Base-by-base conservation (phyloP, 2,888 invertebrate genomes). In the Cheilosia soror region DNA sequence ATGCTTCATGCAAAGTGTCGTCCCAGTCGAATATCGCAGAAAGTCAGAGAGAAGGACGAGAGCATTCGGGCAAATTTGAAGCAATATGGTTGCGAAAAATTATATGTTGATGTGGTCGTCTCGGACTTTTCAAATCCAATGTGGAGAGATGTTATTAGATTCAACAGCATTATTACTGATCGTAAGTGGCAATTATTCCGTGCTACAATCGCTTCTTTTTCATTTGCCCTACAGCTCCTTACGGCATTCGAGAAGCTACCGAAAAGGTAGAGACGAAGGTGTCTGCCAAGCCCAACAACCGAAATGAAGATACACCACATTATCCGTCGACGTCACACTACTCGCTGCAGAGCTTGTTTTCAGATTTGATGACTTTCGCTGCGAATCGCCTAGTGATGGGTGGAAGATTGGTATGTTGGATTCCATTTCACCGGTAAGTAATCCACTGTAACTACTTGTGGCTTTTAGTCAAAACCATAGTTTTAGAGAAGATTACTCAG, bases 111-210 rank as follows among this genome's bases (percentile, higher is more conserved):
- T 90, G 96, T 97, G 0, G 90, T 99, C 2, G 96, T 99, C 2
- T 97, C 98, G 57, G 99, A 99, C 93, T 97, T 98, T 90, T 96
- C 99, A 0, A 94, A 95, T 88, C 95, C 96, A 0, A 92, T 98
- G 89, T 98, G 98, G 97, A 94, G 94, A 83, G 92, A 94, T 0
- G 92, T 93, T 0, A 90, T 96, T 37, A 92, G 93, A 89, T 96
- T 99, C 89, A 98, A 99, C 93, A 96, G 97, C 40, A 98, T 99
- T 82, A 95, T 99, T 76, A 98, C 99, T 37, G 99, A 99, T 93
- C 99, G 97, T 98, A 93, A 94, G 96, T 94, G 60, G 53, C 9
- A 60, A 29, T 65, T 1, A n/a, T 2, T 42, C 1, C 20, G 4
- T 25, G 13, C 0, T 5, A 0, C 0, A 37, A 25, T n/a, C 31